A percentile compares a stretch with the other conserved stretches of the same genome.
Evolutionary conservation across 2,113 vertebrate genomes (phyloP).

Genomic region (Mormoops blainvillei): DNA sequence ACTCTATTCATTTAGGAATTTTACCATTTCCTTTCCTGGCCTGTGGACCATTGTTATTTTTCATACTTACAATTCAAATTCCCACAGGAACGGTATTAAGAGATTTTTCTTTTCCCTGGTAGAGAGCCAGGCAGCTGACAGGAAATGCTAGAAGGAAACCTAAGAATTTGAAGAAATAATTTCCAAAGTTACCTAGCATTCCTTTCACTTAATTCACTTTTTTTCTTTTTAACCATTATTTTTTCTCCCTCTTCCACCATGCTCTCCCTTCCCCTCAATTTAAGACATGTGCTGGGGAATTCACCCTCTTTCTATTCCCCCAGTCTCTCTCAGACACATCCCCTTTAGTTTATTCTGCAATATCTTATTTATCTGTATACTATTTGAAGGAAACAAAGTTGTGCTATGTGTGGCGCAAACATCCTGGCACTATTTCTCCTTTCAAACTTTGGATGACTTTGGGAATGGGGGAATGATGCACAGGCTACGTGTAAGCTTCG

Average conservation of each 20-base stretch:
- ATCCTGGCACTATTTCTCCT: not conserved
- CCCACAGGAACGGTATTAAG: conserved; percentile 33
- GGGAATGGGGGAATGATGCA: not conserved
- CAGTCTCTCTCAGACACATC: not conserved
- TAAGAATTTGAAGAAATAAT: conserved; percentile 46
- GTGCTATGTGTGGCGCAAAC: not conserved
- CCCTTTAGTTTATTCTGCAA: not conserved
- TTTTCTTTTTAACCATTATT: not conserved
- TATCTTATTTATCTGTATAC: not conserved
- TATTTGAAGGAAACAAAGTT: not conserved
- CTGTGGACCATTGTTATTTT: conserved; percentile 36
- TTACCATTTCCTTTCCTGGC: conserved; percentile 54
- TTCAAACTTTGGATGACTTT: not conserved
- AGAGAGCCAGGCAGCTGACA: conserved; percentile 53
- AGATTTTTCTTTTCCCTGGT: conserved; percentile 52
- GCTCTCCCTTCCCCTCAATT: not conserved
- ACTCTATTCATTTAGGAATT: conserved; percentile 54
- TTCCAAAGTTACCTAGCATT: conserved; percentile 26
- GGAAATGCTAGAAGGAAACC: conserved; percentile 62
- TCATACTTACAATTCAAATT: conserved; percentile 54
- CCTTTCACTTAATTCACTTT: not conserved
- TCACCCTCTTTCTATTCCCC: not conserved
- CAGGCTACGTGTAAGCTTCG: not conserved
- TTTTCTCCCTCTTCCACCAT: not conserved
- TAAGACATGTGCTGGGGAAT: not conserved